Conservation (phyloP, 1,140 invertebrate genomes). For the Lordiphosa collinella region DNA sequence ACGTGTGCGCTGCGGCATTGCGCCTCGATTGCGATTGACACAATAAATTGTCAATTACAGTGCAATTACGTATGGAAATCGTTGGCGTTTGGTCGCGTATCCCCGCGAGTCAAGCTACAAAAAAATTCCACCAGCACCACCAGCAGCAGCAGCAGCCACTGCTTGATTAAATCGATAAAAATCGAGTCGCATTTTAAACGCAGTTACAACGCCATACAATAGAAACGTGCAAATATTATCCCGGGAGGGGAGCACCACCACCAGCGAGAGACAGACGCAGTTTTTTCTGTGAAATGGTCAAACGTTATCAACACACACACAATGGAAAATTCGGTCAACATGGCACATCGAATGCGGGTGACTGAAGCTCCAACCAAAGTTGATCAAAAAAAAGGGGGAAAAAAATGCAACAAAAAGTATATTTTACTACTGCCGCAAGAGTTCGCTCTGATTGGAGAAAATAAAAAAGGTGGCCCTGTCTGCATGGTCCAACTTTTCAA, state of each 20-base stretch:
- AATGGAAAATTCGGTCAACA: constrained; percentile 58
- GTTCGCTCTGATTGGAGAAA: too few relatives aligned
- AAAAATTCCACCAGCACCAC: background rate
- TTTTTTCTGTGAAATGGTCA: constrained; percentile 38
- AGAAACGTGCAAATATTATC: constrained; percentile 70
- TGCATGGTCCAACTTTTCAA: too few relatives aligned
- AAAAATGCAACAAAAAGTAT: constrained; percentile 14
- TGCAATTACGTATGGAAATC: constrained; percentile 78
- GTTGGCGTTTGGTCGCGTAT: constrained; percentile 21
- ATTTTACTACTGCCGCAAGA: too few relatives aligned
- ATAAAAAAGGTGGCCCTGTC: too few relatives aligned
- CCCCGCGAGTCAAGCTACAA: constrained; percentile 15
- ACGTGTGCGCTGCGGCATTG: constrained; percentile 63
- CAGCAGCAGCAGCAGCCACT: constrained; percentile 21
- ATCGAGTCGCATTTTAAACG: constrained; percentile 67
- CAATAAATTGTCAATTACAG: constrained; percentile 78
- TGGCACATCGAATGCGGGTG: constrained; percentile 17
- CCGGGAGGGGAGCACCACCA: background rate
- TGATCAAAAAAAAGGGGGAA: constrained; percentile 16
- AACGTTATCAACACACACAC: constrained; percentile 50
- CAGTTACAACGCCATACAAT: constrained; percentile 52
- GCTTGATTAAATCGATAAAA: constrained; percentile 78
- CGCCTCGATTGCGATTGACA: constrained; percentile 75
- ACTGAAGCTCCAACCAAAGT: constrained; percentile 4
- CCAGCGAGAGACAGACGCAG: background rate